Evolutionary conservation across 2,113 vertebrate species (phyloP), one percentile per base, ranked within the genome.

Genomic region (Serilophus lunatus): DNA sequence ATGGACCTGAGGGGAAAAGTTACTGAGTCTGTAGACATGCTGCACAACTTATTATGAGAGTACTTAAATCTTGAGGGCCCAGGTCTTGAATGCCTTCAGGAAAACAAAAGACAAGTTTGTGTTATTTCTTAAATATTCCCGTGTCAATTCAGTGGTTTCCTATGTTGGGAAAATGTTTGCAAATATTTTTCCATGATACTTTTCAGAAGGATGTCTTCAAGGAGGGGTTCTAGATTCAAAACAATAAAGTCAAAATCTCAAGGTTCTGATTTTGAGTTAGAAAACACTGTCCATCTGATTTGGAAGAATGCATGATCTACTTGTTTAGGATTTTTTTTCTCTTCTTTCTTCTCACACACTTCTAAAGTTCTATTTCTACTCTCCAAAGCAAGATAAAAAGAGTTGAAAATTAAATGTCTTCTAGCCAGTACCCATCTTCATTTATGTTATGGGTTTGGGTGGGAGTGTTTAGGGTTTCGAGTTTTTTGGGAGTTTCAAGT

Each of bases 141-240:
- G n/a, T 4, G 8, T 51, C 31, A 61, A 0, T 40, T 35, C 50
- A 57, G 13, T 20, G 9, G 1, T 35, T 60, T 66, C 22, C 11
- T 38, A 0, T 50, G 13, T 42, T 36, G 28, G 44, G 19, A 81
- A 81, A 74, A 15, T 2, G 5, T 11, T 77, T 81, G 2, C 10
- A 72, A 80, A 60, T 77, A 29, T 29, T 51, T 82, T 80, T 13
- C 9, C 4, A 40, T 36, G 1, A 17, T 36, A 13, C 5, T 59
- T 60, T 56, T 76, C 19, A 76, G 13, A 74, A 44, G 33, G 2
- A 51, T 9, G 8, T 3, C 18, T 45, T 5, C 60, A 45, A 86
- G 19, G n/a, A 65, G 2, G 9, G 9, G 9, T 25, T 76, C 15
- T 40, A 54, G 9, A 54, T 26, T 86, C 22, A 72, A 45, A 72